A percentile compares a stretch with the other conserved stretches of the same genome.
phyloP scores from a whole-genome alignment of 35 echinoderm and acorn worm species.

The Strongylocentrotus purpuratus region DNA sequence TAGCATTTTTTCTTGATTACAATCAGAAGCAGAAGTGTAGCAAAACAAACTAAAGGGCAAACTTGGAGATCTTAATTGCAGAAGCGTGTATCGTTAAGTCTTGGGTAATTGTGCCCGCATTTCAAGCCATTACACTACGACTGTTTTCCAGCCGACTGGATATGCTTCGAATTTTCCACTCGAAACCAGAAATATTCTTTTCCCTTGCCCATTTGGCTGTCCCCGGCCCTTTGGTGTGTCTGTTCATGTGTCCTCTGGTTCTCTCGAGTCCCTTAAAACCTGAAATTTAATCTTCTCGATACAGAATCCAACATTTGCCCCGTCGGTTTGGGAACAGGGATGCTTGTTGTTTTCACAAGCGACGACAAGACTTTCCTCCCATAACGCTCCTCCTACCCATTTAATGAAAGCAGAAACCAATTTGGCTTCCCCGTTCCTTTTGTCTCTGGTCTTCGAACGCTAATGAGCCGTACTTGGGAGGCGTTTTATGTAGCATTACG shows the following conservation, averaged over 20 bases:
- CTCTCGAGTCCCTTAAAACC: not conserved
- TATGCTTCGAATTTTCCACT: not conserved
- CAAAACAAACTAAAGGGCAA: constrained; percentile 27
- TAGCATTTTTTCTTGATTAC: not conserved
- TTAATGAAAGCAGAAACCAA: constrained; percentile 32
- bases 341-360: constrained; percentile 27
- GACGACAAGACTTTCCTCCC: not conserved
- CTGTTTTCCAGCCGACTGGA: not conserved
- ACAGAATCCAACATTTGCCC: constrained; percentile 40
- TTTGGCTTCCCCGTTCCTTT: not conserved
- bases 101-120: constrained; percentile 12
- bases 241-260: not conserved
- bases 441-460: not conserved
- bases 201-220: constrained; percentile 8
- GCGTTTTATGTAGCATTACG: constrained; percentile 38
- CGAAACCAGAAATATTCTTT: not conserved
- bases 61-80: constrained; percentile 40
- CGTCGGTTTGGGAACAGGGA: not conserved
- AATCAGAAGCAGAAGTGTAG: not conserved
- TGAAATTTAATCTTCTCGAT: constrained; percentile 44
- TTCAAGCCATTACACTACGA: not conserved
- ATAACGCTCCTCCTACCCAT: not conserved
- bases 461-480: constrained; percentile 37
- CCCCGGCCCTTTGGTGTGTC: not conserved
- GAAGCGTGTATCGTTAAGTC: constrained; percentile 26